Base-by-base conservation (phyloP, 2,113 vertebrate genomes). In the Atrichornis clamosus region DNA sequence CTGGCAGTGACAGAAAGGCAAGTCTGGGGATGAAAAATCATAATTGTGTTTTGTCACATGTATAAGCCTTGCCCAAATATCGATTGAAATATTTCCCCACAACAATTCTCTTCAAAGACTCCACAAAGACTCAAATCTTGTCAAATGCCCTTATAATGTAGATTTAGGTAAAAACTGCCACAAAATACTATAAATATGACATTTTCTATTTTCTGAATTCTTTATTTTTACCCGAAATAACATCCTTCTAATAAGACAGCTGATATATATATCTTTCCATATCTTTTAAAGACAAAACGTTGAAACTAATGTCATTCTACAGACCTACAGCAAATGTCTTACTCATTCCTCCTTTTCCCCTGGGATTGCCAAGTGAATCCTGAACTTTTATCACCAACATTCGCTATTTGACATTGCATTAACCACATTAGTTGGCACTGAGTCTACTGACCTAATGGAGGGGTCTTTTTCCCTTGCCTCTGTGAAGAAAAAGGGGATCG, bases 241-340 rank as follows among this genome's bases (percentile, higher is more conserved):
- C 37, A 50, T 47, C 33, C 8, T 67, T 79, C 59, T 33, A 62
- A 37, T 63, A 50, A 35, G 8, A 42, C 6, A 65, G 6, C 7
- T 47, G 24, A 42, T 33, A 6, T 0, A 6, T 0, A 8, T 10
- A 16, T 16, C 0, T 46, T 49, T 56, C 23, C 22, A 2, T 32
- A 21, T 15, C 22, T 84, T 94, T 76, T 39, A 89, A 81, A 63
- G 39, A 33, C 33, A 93, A 79, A 91, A 44, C 1, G 24, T 23
- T 8, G 19, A 41, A 55, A 6, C 9, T 33, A 26, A 52, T 77
- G 30, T 10, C 15, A 63, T 70, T 52, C 50, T 70, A 7, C 35
- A 32, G 22, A 42, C 46, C 24, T 33, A 14, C 32, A 90, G 46
- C 30, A 87, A 88, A 73, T 50, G 13, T 12, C 28, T 26, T 52